Conservation (phyloP, 2,888 invertebrate species). For the Euzophera pinguis region DNA sequence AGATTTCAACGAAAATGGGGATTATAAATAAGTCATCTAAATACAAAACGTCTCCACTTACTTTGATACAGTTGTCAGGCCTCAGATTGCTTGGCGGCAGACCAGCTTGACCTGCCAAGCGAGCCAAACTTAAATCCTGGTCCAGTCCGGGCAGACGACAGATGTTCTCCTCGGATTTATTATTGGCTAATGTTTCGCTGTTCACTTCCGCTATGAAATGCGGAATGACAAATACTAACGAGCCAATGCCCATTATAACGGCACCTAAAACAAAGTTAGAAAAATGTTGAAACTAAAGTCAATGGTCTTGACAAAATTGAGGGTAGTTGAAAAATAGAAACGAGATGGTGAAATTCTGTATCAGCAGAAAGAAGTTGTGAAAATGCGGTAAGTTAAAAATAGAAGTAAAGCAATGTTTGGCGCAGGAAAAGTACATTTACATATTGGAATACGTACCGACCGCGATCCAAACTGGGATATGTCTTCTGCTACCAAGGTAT, state of each 20-base stretch:
- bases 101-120: slow-evolving; percentile 85
- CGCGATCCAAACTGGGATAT: slow-evolving; percentile 97
- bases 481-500: slow-evolving; percentile 94
- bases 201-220: slow-evolving; percentile 93
- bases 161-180: slow-evolving; percentile 88
- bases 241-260: slow-evolving; percentile 95
- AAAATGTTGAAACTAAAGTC: no score
- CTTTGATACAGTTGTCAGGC: slow-evolving; percentile 90
- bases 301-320: no score
- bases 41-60: slow-evolving; percentile 26
- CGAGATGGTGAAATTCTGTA: no score
- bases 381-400: no score
- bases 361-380: no score
- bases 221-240: slow-evolving; percentile 94
- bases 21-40: no score
- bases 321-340: no score
- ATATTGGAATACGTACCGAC: slow-evolving; percentile 80
- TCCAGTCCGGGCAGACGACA: slow-evolving; percentile 85
- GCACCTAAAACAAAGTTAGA: slow-evolving; percentile 78
- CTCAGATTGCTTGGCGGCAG: slow-evolving; percentile 86
- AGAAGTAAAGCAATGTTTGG: no score
- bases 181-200: slow-evolving; percentile 83
- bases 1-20: slow-evolving; percentile 2
- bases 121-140: slow-evolving; percentile 86
- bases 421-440: no score